phyloP scores from a whole-genome alignment of 2,888 invertebrate species.

The Cephus sareptanus region DNA sequence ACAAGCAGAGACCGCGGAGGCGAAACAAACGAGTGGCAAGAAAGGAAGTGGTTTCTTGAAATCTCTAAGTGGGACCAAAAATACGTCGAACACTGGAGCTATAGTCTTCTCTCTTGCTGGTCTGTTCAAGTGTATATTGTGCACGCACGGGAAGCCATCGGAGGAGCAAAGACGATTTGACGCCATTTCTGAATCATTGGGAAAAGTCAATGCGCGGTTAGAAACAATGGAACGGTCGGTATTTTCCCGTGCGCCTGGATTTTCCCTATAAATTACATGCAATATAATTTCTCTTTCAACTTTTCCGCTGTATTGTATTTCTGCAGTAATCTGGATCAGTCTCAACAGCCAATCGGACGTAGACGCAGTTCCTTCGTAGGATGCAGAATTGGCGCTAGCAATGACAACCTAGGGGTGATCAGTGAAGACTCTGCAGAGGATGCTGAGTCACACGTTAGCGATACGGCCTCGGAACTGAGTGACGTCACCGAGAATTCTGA shows the following conservation, averaged over 20 bases:
- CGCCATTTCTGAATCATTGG: slow-evolving; percentile 63
- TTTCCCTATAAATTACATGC: neutral
- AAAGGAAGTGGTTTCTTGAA: no score
- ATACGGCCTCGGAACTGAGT: slow-evolving; percentile 23
- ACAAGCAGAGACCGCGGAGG: slow-evolving; percentile 65
- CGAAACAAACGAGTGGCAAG: slow-evolving; percentile 40
- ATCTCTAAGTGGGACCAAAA: no score
- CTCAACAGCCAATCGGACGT: slow-evolving; percentile 15
- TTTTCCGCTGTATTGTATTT: neutral
- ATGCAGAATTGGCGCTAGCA: slow-evolving; percentile 41
- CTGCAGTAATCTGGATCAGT: neutral
- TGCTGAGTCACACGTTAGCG: slow-evolving; percentile 9
- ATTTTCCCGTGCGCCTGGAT: neutral
- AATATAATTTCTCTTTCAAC: slow-evolving; percentile 11
- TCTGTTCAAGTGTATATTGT: slow-evolving; percentile 70
- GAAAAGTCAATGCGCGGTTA: slow-evolving; percentile 64
- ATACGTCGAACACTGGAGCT: slow-evolving; percentile 52
- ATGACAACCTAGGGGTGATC: slow-evolving; percentile 17
- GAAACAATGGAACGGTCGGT: slow-evolving; percentile 65
- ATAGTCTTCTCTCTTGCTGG: slow-evolving; percentile 69
- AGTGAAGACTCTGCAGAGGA: neutral
- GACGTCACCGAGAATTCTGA: slow-evolving; percentile 6
- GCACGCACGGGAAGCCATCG: slow-evolving; percentile 65
- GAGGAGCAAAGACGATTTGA: slow-evolving; percentile 66
- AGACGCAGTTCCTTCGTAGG: slow-evolving; percentile 49